Evolutionary conservation across 2,888 invertebrate genomes (phyloP).

Genomic region (Busseola fusca): DNA sequence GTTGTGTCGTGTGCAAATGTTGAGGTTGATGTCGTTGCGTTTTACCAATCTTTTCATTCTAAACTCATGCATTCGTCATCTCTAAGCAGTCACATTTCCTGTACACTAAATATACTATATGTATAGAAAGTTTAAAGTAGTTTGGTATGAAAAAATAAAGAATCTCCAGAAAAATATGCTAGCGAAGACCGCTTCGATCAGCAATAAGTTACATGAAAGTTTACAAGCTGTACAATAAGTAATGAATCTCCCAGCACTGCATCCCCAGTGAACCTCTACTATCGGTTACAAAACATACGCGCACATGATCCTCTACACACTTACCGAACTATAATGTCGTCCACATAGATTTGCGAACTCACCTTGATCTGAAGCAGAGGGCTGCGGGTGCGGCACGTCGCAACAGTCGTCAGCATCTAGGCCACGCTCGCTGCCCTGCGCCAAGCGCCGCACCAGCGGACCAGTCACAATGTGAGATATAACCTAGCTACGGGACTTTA

Average conservation of each 20-base stretch:
- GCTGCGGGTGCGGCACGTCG: constrained; percentile 87
- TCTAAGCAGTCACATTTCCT: constrained; percentile 8
- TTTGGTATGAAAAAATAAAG: constrained; percentile 4
- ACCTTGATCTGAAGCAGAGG: constrained; percentile 87
- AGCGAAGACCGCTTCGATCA: constrained; percentile 17
- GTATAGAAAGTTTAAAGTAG: not conserved
- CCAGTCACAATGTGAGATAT: constrained; percentile 89
- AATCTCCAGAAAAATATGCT: constrained; percentile 15
- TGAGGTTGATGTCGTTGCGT: constrained; percentile 30
- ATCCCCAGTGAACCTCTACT: constrained; percentile 23
- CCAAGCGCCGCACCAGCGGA: constrained; percentile 89
- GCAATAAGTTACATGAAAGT: constrained; percentile 1
- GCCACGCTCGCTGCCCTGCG: constrained; percentile 88
- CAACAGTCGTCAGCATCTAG: constrained; percentile 87
- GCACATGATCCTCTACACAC: constrained; percentile 43
- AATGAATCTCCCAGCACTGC: not conserved
- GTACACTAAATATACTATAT: constrained; percentile 11
- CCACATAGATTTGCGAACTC: constrained; percentile 64
- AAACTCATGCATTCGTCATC: constrained; percentile 44
- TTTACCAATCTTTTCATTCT: constrained; percentile 20
- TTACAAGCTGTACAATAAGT: constrained; percentile 10
- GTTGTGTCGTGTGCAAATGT: constrained; percentile 51
- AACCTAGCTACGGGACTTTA: constrained; percentile 83
- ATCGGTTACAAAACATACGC: constrained; percentile 24
- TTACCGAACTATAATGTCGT: constrained; percentile 54